phyloP scores from a whole-genome alignment of 2,113 vertebrate species.

The Cynocephalus volans region DNA sequence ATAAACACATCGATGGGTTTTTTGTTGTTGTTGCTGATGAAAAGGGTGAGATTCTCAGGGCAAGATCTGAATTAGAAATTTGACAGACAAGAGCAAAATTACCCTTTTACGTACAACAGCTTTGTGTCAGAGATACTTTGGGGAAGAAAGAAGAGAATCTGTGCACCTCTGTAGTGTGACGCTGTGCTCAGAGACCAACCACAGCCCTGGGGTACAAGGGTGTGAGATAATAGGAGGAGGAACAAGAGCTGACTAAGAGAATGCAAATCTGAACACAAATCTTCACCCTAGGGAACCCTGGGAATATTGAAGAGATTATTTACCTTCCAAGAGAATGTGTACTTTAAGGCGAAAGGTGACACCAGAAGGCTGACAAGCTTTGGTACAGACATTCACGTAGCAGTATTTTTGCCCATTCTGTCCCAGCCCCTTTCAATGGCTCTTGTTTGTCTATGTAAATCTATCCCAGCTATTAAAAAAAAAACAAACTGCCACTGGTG shows the following conservation, averaged over 20 bases:
- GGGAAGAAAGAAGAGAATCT: not conserved
- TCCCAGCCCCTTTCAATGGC: not conserved
- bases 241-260: not conserved
- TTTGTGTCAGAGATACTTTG: slow-evolving; percentile 29
- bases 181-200: not conserved
- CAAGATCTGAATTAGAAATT: not conserved
- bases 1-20: not conserved
- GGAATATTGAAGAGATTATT: not conserved
- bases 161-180: not conserved
- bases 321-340: not conserved
- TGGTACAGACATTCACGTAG: not conserved
- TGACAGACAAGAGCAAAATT: not conserved
- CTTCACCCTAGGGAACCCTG: not conserved
- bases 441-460: not conserved
- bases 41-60: not conserved
- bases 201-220: not conserved
- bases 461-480: not conserved
- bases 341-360: not conserved
- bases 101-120: not conserved
- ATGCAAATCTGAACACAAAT: not conserved
- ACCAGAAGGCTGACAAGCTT: not conserved
- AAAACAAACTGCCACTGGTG: not conserved
- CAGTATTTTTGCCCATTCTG: not conserved
- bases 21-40: not conserved
- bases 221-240: not conserved